Base-by-base conservation (phyloP, 2,797 vertebrate genomes). In the Botia almorhae region DNA sequence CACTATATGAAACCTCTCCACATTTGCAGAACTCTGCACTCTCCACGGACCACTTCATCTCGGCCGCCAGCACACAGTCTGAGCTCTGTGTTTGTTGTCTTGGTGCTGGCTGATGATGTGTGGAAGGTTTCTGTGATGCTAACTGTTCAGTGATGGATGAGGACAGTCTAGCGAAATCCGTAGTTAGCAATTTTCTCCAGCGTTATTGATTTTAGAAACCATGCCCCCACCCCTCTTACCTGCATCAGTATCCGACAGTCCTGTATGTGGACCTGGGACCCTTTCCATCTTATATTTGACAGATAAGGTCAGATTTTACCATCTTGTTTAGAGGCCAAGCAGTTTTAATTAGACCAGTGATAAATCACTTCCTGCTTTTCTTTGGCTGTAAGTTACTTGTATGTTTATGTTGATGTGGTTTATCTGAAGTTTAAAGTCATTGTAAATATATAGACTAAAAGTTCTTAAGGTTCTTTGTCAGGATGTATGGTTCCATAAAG, bases 171-270 rank as follows among this genome's bases (percentile, higher is more conserved):
- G 82, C 83, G 90, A 89, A 93, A 92, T 89, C 50, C 65, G 26
- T 64, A 75, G 71, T 77, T 85, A 83, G 89, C 90, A 89, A 88
- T 84, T 76, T 74, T 90, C 90, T 88, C 86, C 85, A 46, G 50
- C 11, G 79, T 88, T 89, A 94, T 92, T 92, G 92, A 93, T 93
- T 92, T 92, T 79, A 87, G 86, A 85, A 78, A 88, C 64, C 79
- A 71, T 86, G 73, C 58, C 80, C 82, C 81, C 81, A 69, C 74
- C 43, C 3, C 72, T 33, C 72, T 71, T 53, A 67, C 74, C 50
- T 63, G 71, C 61, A 48, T 67, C 63, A 33, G 53, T 56, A 26
- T n/a, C 60, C 63, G 17, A 7, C 36, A 39, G 12, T 64, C 26
- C 43, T 63, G 33, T 55, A 43, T 36, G 56, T 26, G 19, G n/a